Conservation (phyloP, 2,888 invertebrate genomes). For the Encarsia formosa region DNA sequence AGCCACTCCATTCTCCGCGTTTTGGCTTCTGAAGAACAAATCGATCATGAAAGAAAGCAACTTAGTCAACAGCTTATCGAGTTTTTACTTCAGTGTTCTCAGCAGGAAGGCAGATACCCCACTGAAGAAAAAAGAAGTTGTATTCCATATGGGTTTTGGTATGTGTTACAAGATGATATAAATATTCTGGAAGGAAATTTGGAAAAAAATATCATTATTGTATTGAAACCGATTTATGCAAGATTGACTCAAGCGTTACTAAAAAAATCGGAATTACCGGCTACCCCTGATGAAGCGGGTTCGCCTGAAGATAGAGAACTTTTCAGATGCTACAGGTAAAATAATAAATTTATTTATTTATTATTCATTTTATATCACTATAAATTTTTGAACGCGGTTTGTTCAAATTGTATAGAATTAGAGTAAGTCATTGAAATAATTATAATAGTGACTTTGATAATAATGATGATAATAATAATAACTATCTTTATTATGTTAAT, state of each 20-base stretch:
- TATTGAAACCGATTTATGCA: slow-evolving; percentile 72
- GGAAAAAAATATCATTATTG: slow-evolving; percentile 35
- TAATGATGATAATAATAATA: too few species aligned
- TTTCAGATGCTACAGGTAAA: slow-evolving; percentile 56
- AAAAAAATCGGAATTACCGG: slow-evolving; percentile 74
- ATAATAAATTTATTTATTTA: background rate
- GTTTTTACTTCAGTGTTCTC: slow-evolving; percentile 74
- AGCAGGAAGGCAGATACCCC: slow-evolving; percentile 79
- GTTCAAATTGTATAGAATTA: too few species aligned
- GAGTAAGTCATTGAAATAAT: too few species aligned
- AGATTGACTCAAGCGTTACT: slow-evolving; percentile 73
- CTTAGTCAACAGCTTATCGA: slow-evolving; percentile 64
- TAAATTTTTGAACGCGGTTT: too few species aligned
- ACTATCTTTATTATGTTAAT: too few species aligned
- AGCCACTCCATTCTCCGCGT: slow-evolving; percentile 56
- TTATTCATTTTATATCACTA: too few species aligned
- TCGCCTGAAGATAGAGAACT: slow-evolving; percentile 76
- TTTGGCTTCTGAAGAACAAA: slow-evolving; percentile 48
- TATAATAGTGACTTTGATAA: too few species aligned
- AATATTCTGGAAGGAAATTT: slow-evolving; percentile 39
- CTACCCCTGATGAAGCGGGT: slow-evolving; percentile 39
- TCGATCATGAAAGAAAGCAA: slow-evolving; percentile 53
- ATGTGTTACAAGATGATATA: slow-evolving; percentile 71
- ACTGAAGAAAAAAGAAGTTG: slow-evolving; percentile 83
- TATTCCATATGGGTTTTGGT: slow-evolving; percentile 88